These are phyloP conservation scores for Manis javanica DNA, from an alignment of 2,797 vertebrate genomes.

Conservation along the genomic window DNA sequence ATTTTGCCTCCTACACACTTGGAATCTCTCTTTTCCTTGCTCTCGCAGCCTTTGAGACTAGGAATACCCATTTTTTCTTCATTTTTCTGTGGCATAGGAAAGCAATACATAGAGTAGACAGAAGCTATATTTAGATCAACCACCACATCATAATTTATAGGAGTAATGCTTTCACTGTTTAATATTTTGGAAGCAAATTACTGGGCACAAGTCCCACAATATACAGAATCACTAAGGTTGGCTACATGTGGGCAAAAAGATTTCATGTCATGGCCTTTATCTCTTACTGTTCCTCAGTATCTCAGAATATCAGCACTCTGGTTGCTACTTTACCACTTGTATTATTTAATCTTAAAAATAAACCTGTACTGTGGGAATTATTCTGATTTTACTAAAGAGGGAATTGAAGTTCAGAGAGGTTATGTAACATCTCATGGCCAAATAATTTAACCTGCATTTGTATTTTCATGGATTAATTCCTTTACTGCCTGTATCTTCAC, in stretches of 20 bases:
- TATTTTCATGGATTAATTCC: not conserved
- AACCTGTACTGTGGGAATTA: not conserved
- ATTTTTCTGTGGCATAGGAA: not conserved
- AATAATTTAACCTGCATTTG: slow-evolving; percentile 2
- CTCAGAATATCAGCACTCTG: not conserved
- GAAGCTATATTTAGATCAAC: slow-evolving; percentile 33
- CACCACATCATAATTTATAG: not conserved
- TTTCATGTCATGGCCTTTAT: not conserved
- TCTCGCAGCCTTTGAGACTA: not conserved
- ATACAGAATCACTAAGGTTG: not conserved
- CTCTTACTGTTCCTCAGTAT: not conserved
- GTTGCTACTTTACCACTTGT: not conserved
- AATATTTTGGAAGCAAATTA: slow-evolving; percentile 44
- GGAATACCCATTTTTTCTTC: not conserved
- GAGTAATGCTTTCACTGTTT: slow-evolving; percentile 14
- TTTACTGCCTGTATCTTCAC: not conserved
- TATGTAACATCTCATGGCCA: not conserved
- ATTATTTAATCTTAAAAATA: slow-evolving; percentile 23
- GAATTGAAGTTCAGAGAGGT: not conserved
- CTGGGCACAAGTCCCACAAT: not conserved
- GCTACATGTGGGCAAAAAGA: not conserved
- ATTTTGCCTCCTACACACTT: slow-evolving; percentile 54
- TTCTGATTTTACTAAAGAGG: not conserved
- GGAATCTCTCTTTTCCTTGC: slow-evolving; percentile 26
- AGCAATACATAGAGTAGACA: slow-evolving; percentile 17